Base-by-base conservation (phyloP, 2,888 invertebrate genomes). In the Drosophila hawaiiensis region DNA sequence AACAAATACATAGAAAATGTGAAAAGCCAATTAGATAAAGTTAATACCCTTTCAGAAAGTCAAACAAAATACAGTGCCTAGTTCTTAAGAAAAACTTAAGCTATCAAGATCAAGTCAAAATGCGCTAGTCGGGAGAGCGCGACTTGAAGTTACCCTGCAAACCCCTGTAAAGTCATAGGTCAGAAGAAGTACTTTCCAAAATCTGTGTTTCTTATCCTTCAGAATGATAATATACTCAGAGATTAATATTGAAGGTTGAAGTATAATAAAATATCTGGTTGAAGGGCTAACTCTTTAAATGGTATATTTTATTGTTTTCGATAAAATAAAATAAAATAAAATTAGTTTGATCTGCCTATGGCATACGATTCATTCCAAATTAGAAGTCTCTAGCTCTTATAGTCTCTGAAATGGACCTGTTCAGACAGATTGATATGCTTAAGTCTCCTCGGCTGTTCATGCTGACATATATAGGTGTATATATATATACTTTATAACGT, bases 31-130 rank as follows among this genome's bases (percentile, higher is more conserved):
- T 5, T 35, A 9, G 22, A 52, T 14, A 47, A 35, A 59, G 10
- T 28, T n/a, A 25, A 55, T 70, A 43, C 70, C 31, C 55, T 70
- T 47, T 25, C 47, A 22, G 43, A 0, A 22, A 22, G 22, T 4
- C 7, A 47, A 47, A 7, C n/a, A 47, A 16, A n/a, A 16, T 25
- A 47, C 22, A 16, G 16, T 16, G 9, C 4, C 16, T 16, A 47
- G 9, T 16, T 47, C 47, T 16, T 16, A 1, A 9, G 25, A 4
- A 4, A 25, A 43, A 22, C 43, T 43, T 22, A 43, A 47, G 47
- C 16, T 16, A 25, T 47, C 9, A 47, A 47, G 25, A 47, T 25
- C 47, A 25, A 25, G 16, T 2, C 25, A 47, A 25, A 47, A 47
- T 9, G 47, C 1, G 47, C 16, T 5, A 25, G 47, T 1, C 7